Evolutionary conservation across 2,113 vertebrate genomes (phyloP).

Genomic region (Chionis minor): DNA sequence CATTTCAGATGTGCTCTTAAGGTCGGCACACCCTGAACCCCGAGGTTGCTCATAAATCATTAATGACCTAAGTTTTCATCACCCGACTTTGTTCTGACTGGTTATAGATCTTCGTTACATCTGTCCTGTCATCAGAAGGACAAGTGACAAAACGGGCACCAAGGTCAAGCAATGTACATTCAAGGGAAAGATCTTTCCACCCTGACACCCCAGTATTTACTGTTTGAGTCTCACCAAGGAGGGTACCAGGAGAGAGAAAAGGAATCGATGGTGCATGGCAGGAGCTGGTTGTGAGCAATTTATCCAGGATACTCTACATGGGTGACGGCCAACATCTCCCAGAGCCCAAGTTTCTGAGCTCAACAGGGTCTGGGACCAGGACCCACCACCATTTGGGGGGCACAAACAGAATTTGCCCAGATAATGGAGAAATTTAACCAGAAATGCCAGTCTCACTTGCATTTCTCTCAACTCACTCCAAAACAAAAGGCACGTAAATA

Average conservation of each 20-base stretch:
- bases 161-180: not conserved
- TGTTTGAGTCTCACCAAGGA: not conserved
- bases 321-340: not conserved
- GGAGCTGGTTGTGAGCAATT: not conserved
- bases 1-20: not conserved
- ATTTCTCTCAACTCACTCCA: not conserved
- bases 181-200: not conserved
- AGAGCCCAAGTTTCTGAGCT: not conserved
- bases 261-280: fast-evolving
- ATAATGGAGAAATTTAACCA: not conserved
- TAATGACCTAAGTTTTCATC: conserved; percentile 4
- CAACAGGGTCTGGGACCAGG: not conserved
- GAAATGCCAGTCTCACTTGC: fast-evolving
- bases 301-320: not conserved
- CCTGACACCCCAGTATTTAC: not conserved
- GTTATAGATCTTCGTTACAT: not conserved
- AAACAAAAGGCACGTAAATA: not conserved
- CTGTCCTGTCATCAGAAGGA: not conserved
- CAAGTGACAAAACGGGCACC: not conserved
- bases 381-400: not conserved
- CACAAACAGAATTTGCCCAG: not conserved
- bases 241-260: not conserved
- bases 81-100: not conserved
- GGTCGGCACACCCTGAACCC: not conserved
- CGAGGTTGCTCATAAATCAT: not conserved